Percentiles rank a stretch among this genome's conserved stretches.
These are phyloP conservation scores for Paramisgurnus dabryanus DNA, from an alignment of 2,113 vertebrate species.

Conservation along the genomic window DNA sequence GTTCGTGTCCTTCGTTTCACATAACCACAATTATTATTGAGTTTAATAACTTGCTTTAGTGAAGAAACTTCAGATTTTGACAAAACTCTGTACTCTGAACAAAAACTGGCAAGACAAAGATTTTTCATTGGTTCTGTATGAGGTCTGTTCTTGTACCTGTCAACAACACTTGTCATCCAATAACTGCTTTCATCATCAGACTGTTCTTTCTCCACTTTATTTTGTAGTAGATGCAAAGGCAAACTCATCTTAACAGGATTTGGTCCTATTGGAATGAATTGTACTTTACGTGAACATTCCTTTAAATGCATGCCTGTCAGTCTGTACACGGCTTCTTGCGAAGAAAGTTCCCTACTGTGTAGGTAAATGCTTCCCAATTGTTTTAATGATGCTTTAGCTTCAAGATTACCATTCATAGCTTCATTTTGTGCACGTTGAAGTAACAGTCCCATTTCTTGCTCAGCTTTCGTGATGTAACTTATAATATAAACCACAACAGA, in stretches of 20 bases:
- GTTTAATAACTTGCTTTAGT: background rate
- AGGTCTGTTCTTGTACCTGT: conserved; percentile 21
- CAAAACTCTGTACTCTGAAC: no score
- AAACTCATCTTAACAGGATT: conserved; percentile 19
- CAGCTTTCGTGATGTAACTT: conserved; percentile 45
- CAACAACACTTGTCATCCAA: conserved; percentile 37
- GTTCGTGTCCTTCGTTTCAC: background rate
- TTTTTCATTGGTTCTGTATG: background rate
- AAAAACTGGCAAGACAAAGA: no score
- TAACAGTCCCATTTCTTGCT: conserved; percentile 43
- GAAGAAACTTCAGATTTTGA: no score
- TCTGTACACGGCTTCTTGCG: conserved; percentile 44
- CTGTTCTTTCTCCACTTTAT: background rate
- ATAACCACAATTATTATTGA: background rate
- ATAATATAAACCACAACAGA: conserved; percentile 37
- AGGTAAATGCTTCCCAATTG: conserved; percentile 29
- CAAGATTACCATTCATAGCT: background rate
- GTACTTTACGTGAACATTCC: conserved; percentile 37
- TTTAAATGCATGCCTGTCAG: conserved; percentile 12
- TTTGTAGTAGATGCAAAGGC: background rate
- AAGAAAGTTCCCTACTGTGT: conserved; percentile 42
- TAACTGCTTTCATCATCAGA: conserved; percentile 6
- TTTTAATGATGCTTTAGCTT: conserved; percentile 38
- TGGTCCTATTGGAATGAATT: conserved; percentile 17
- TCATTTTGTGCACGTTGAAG: conserved; percentile 21